phyloP scores from a whole-genome alignment of 2,113 vertebrate genomes.

The Gnathonemus echidnorhynchus region DNA sequence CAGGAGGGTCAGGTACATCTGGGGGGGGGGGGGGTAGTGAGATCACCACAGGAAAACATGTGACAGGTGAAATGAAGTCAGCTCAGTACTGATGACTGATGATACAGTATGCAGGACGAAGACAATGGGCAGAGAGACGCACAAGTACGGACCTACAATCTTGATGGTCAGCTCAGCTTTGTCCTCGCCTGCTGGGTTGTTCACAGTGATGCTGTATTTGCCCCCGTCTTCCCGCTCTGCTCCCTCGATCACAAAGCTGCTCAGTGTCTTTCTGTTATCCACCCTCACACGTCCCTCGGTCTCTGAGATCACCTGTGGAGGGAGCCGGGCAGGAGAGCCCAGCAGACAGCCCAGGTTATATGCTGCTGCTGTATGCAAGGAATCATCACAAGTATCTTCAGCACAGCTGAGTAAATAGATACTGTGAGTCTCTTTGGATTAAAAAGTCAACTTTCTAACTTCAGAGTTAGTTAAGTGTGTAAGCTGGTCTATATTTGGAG shows the following conservation, averaged over 20 bases:
- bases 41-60: neutral
- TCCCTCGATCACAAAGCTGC: conserved; percentile 78
- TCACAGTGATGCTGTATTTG: conserved; percentile 70
- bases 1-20: conserved; percentile 81
- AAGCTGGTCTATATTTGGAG: neutral
- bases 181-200: conserved; percentile 75
- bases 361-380: neutral
- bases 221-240: conserved; percentile 67
- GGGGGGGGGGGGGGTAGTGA: conserved; percentile 21
- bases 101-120: neutral
- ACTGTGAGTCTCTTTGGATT: neutral
- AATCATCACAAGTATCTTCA: neutral
- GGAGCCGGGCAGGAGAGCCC: neutral
- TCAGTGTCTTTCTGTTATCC: conserved; percentile 59
- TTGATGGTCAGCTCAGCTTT: conserved; percentile 61
- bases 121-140: neutral
- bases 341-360: neutral
- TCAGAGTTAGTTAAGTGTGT: neutral
- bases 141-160: conserved; percentile 69
- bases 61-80: neutral
- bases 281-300: conserved; percentile 65
- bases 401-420: neutral
- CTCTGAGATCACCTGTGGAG: conserved; percentile 53
- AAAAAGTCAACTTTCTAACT: neutral
- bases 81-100: neutral